phyloP scores from a whole-genome alignment of 2,888 invertebrate genomes.

The Philereme transversata region DNA sequence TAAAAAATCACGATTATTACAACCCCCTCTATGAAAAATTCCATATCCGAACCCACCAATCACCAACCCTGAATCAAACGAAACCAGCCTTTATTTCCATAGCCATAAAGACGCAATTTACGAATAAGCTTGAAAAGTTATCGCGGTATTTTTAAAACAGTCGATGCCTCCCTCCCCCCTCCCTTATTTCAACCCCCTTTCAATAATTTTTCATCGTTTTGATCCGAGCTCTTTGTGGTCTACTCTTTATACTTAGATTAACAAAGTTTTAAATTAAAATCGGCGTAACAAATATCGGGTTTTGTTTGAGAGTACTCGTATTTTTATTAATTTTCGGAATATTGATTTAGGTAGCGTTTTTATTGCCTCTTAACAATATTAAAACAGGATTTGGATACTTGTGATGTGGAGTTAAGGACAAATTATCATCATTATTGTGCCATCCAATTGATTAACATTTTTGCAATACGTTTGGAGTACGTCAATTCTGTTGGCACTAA shows the following conservation, averaged over 20 bases:
- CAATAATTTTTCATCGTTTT: constrained; percentile 84
- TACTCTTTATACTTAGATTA: constrained; percentile 80
- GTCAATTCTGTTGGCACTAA: too few species aligned
- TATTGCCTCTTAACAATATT: constrained; percentile 29
- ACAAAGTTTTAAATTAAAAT: constrained; percentile 84
- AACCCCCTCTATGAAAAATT: constrained; percentile 68
- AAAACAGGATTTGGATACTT: constrained; percentile 13
- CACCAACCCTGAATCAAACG: constrained; percentile 20
- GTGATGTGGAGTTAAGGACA: background rate
- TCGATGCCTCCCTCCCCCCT: constrained; percentile 67
- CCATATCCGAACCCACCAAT: constrained; percentile 41
- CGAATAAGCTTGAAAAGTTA: constrained; percentile 43
- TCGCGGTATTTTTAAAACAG: constrained; percentile 66
- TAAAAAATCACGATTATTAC: constrained; percentile 85
- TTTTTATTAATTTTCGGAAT: constrained; percentile 45
- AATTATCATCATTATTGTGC: background rate
- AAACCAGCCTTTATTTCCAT: constrained; percentile 39
- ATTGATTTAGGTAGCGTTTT: constrained; percentile 35
- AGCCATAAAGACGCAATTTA: constrained; percentile 28
- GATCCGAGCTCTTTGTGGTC: constrained; percentile 80
- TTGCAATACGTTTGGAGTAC: too few species aligned
- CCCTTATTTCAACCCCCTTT: constrained; percentile 72
- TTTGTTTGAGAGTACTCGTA: constrained; percentile 46
- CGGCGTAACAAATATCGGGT: constrained; percentile 67
- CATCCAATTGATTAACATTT: too few species aligned